These are phyloP conservation scores for Periphyllus acericola DNA, from an alignment of 2,888 invertebrate genomes.

Conservation along the genomic window DNA sequence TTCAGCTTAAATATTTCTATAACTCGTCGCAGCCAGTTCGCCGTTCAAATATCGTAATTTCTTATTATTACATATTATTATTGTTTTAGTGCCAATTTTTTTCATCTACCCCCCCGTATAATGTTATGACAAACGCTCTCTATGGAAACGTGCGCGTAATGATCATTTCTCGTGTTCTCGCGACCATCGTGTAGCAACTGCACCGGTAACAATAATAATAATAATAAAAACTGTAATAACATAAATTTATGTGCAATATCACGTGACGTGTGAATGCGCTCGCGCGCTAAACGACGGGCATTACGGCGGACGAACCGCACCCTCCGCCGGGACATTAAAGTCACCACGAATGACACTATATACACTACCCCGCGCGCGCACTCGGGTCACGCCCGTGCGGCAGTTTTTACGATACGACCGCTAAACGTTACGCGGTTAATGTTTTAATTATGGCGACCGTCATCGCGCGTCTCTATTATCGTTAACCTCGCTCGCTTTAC, in stretches of 20 bases:
- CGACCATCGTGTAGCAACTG: background rate
- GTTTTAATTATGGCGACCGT: slow-evolving; percentile 7
- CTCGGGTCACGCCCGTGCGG: slow-evolving; percentile 41
- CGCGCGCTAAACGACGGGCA: background rate
- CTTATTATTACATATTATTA: background rate
- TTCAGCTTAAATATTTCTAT: no score
- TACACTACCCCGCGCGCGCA: no score
- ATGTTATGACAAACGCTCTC: slow-evolving; percentile 46
- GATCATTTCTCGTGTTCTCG: slow-evolving; percentile 19
- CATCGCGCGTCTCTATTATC: background rate
- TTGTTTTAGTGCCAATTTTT: no score
- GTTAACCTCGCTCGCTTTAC: background rate
- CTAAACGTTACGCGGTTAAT: slow-evolving; percentile 14
- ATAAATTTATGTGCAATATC: background rate
- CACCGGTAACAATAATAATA: slow-evolving; percentile 12
- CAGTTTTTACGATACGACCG: background rate
- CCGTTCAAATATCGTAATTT: background rate
- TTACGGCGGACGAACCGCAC: slow-evolving; percentile 27
- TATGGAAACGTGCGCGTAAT: slow-evolving; percentile 50
- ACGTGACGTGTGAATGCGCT: background rate
- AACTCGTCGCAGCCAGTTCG: background rate
- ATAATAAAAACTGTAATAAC: background rate
- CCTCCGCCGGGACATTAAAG: slow-evolving; percentile 49
- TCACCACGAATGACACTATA: slow-evolving; percentile 38
- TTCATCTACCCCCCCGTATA: background rate